Evolutionary conservation across 2,797 vertebrate genomes (phyloP).

Genomic region (Acrocephalus scirpaceus): DNA sequence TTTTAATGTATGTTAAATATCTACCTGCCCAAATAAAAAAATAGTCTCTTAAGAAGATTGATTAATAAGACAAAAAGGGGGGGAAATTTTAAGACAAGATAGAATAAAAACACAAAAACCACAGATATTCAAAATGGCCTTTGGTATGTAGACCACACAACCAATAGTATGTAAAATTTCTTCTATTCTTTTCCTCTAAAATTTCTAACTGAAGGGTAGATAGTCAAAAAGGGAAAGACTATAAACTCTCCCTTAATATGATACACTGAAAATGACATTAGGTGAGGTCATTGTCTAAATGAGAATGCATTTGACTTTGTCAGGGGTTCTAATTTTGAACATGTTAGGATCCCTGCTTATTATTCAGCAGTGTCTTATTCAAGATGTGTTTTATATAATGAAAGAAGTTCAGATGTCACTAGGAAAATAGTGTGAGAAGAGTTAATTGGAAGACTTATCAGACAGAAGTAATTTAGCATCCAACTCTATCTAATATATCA

Average conservation of each 20-base stretch:
- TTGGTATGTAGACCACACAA: conserved; percentile 13
- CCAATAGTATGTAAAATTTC: background rate
- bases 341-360: conserved; percentile 77
- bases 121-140: background rate
- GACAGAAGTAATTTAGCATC: conserved; percentile 86
- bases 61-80: background rate
- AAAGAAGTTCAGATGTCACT: conserved; percentile 84
- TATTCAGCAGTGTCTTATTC: conserved; percentile 79
- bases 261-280: conserved; percentile 72
- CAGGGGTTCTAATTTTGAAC: conserved; percentile 75
- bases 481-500: conserved; percentile 86
- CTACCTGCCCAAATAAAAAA: conserved; percentile 39
- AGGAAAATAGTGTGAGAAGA: conserved; percentile 87
- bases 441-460: conserved; percentile 94
- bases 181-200: conserved; percentile 16
- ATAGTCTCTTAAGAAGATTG: background rate
- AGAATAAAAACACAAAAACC: conserved; percentile 23
- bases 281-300: conserved; percentile 76
- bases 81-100: background rate
- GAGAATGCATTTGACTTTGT: conserved; percentile 76
- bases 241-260: conserved; percentile 59
- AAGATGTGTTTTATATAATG: conserved; percentile 84
- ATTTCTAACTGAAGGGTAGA: conserved; percentile 36
- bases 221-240: conserved; percentile 9
- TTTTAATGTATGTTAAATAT: conserved; percentile 57